Evolutionary conservation across 2,113 vertebrate species (phyloP), one percentile per base, ranked within the genome.

Genomic region (Rhynchomys soricoides): DNA sequence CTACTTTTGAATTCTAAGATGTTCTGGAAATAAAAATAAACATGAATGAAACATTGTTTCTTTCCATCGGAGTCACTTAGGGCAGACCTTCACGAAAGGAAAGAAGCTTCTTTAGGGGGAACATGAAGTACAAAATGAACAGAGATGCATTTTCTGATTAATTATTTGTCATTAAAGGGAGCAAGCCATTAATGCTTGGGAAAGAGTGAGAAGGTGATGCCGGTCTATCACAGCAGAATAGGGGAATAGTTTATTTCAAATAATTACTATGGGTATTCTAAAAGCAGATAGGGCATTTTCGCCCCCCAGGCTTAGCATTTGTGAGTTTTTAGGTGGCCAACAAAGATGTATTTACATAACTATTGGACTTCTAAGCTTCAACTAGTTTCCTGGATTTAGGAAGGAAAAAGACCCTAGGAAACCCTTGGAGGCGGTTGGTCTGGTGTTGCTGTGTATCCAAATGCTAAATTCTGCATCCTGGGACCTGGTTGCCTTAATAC

Each of bases 1-100:
- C 34, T 73, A 55, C 4, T 92, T 94, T 43, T 90, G 45, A 88
- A 90, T 86, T 89, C 71, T 89, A 52, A 92, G 45, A 85, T 66
- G 57, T 45, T 82, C 81, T 70, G n/a, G 57, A 86, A 83, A 59
- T 68, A 68, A 34, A 64, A 64, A 37, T 37, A 31, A 13, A 71
- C 0, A 90, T 50, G 64, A 88, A 77, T 37, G 22, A 95, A 87
- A 52, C 29, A 55, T 70, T n/a, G 26, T 78, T 77, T 85, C 40
- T 92, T 26, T 92, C n/a, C 48, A 70, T 24, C 31, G 43, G 66
- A 88, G 81, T 74, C 40, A 19, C 43, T 91, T 59, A 50, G 92
- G 13, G 45, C 52, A 29, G 12, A 31, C n/a, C n/a, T 75, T 79
- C 15, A 40, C 55, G 52, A 22, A 96, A 90, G 16, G 15, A 43